Evolutionary conservation across 2,797 vertebrate species (phyloP), one percentile per base, ranked within the genome.

Genomic region (Anas acuta): DNA sequence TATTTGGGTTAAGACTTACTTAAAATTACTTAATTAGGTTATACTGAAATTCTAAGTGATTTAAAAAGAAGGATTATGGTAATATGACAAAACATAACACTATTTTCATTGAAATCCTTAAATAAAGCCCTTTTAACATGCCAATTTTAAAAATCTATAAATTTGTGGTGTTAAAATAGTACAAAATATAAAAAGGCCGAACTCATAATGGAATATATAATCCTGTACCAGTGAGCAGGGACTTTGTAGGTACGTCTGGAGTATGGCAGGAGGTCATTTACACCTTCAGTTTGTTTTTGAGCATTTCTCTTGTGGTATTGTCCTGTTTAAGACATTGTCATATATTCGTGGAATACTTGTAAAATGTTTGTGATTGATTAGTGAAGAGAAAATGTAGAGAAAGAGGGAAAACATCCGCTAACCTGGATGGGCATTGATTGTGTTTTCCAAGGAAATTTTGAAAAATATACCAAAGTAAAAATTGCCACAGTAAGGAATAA

Each of bases 1-100:
- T 91, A 96, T 96, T 82, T 95, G 89, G 87, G 84, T 94, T 97
- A 97, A 97, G 84, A 94, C 76, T 93, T 92, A 86, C 93, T 96
- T 97, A 96, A 96, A 97, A 96, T 97, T 96, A 81, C 80, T 97
- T 96, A 95, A 92, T 96, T 96, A 97, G 91, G 95, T 87, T 96
- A 96, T 92, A 90, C 80, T 93, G 80, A 96, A 96, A 96, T 94
- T 95, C 85, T 95, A 95, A 97, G 92, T 95, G 92, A 96, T 95
- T 97, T 97, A 85, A 92, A 97, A 96, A 96, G 72, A 84, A 90
- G 83, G 90, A 96, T 95, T 94, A 96, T 95, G 83, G 83, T 95
- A 96, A 95, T 87, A 93, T 95, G 92, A 91, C 91, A 96, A 97
- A 97, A 92, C 91, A 62, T 92, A 93, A 97, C 92, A 92, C 89